Evolutionary conservation across 2,888 invertebrate genomes (phyloP).

Genomic region (Drosophila quasianomalipes): DNA sequence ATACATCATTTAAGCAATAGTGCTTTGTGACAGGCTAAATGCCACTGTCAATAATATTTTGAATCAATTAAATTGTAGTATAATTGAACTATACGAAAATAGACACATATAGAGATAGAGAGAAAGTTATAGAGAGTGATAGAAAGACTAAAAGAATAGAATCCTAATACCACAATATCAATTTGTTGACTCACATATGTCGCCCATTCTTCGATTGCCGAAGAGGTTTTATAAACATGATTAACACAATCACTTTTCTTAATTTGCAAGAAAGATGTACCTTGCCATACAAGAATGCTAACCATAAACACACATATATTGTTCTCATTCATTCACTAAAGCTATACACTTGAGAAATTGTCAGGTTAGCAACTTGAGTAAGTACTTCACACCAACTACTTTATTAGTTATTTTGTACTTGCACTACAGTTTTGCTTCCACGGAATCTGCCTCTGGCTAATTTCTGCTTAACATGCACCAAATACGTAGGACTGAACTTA

Average conservation of each 20-base stretch:
- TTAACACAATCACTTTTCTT: background rate
- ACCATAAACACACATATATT: background rate
- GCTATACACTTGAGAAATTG: background rate
- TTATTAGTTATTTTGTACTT: background rate
- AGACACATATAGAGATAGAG: background rate
- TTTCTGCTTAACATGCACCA: conserved; percentile 9
- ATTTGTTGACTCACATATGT: conserved; percentile 1
- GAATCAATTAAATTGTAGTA: background rate
- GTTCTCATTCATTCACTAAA: background rate
- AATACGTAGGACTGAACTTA: conserved; percentile 1
- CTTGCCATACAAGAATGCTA: background rate
- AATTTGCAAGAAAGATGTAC: background rate
- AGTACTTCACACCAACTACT: background rate
- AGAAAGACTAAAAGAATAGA: background rate
- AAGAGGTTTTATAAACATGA: background rate
- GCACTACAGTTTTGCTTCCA: conserved; percentile 17
- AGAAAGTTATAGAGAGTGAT: background rate
- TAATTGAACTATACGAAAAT: background rate
- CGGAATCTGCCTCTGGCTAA: conserved; percentile 5
- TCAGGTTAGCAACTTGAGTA: background rate
- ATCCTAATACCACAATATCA: background rate
- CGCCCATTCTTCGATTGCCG: background rate
- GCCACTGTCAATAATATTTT: conserved; percentile 4
- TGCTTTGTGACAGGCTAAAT: conserved; percentile 36
- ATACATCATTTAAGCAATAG: conserved; percentile 36